These are phyloP conservation scores for Capromys pilorides DNA, from an alignment of 2,797 vertebrate genomes.

Conservation along the genomic window DNA sequence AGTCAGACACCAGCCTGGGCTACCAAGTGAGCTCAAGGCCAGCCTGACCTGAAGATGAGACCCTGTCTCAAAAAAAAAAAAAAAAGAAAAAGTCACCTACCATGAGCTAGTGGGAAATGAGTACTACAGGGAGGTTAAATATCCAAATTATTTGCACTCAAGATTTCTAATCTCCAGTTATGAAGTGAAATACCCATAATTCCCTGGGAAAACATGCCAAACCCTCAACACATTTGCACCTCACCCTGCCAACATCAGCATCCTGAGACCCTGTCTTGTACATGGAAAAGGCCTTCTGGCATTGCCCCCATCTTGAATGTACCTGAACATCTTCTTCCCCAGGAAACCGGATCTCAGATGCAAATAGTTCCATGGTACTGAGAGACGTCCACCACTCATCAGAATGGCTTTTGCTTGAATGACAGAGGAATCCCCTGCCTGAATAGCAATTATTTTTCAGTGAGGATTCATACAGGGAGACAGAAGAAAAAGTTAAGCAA, in stretches of 20 bases:
- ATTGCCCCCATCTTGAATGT: neutral
- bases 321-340: neutral
- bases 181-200: neutral
- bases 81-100: neutral
- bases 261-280: neutral
- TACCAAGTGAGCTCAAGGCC: too few relatives aligned
- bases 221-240: neutral
- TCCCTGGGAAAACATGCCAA: neutral
- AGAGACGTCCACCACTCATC: neutral
- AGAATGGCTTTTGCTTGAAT: neutral
- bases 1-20: too few relatives aligned
- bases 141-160: conserved; percentile 29
- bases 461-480: neutral
- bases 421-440: neutral
- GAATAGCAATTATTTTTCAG: neutral
- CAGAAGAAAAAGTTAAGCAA: neutral
- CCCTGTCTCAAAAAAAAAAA: too few relatives aligned
- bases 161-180: neutral
- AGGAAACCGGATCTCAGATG: neutral
- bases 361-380: neutral
- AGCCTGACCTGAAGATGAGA: too few relatives aligned
- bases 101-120: neutral
- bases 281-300: neutral
- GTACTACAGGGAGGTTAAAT: neutral
- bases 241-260: neutral